Base-by-base conservation (phyloP, 2,888 invertebrate species). In the Apamea monoglypha region DNA sequence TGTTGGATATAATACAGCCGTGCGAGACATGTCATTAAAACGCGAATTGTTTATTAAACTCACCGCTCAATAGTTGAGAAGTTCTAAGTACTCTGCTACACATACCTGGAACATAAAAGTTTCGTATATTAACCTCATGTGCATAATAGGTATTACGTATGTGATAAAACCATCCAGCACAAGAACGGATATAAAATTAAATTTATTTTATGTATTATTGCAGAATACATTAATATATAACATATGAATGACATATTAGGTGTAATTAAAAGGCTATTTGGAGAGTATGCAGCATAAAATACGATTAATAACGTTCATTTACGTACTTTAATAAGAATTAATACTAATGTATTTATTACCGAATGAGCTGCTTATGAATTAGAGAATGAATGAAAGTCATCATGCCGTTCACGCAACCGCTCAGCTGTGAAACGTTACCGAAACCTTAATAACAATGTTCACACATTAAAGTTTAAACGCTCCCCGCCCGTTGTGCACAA, bases 401-500 rank as follows among this genome's bases (percentile, higher is more conserved):
- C 78, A 25, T 21, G 44, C 16, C 21, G 53, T 72, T 74, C 18
- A 50, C 29, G 32, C 59, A 47, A 66, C n/a, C 40, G 25, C 56
- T 70, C 73, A 75, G 76, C 61, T 69, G 66, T 80, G 14, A 77
- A 78, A 80, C 77, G 85, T 83, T 84, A 85, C 88, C 86, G 89
- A 94, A 93, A 91, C 91, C 84, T 71, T 94, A 94, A 94, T 94
- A 94, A 95, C 90, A 94, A 92, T 91, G 93, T 96, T 95, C 93
- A 93, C 94, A 94, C 94, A 92, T 95, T 95, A 69, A 84, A 78
- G 69, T 71, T 63, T 67, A 95, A 95, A 93, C 91, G 93, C 90
- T 92, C 84, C 87, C 94, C 95, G 93, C 94, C 95, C 94, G 92
- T 94, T 93, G 90, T 93, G 94, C 95, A 94, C 94, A 93, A 92